Evolutionary conservation across 2,113 vertebrate species (phyloP).

Genomic region (Protomyctophum bolini): DNA sequence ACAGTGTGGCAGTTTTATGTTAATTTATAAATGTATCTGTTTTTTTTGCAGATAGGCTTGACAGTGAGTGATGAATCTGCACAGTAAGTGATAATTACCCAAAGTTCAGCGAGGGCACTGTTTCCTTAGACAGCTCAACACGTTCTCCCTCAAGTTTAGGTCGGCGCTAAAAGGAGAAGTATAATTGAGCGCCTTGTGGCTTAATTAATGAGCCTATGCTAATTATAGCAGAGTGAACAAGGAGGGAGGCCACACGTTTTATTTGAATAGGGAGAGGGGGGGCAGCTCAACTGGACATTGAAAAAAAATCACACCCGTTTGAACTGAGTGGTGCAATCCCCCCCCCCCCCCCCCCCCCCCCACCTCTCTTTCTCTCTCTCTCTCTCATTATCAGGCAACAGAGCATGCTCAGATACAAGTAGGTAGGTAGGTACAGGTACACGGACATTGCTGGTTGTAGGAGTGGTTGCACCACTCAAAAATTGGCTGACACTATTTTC

Average conservation of each 20-base stretch:
- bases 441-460: too few species aligned
- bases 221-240: slow-evolving; percentile 68
- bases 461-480: too few species aligned
- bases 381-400: too few species aligned
- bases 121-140: slow-evolving; percentile 68
- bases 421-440: too few species aligned
- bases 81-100: slow-evolving; percentile 77
- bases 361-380: too few species aligned
- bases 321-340: too few species aligned
- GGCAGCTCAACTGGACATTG: slow-evolving; percentile 17
- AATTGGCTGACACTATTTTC: not conserved
- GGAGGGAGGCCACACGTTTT: slow-evolving; percentile 17
- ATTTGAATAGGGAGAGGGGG: slow-evolving; percentile 12
- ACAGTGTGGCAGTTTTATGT: slow-evolving; percentile 20
- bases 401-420: too few species aligned
- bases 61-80: slow-evolving; percentile 73
- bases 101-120: slow-evolving; percentile 73
- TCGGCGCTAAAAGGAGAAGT: slow-evolving; percentile 72
- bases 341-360: too few species aligned
- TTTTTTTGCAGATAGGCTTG: slow-evolving; percentile 30
- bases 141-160: slow-evolving; percentile 76
- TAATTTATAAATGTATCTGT: slow-evolving; percentile 23
- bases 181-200: slow-evolving; percentile 72
- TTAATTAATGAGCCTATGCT: slow-evolving; percentile 73
- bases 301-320: too few species aligned